A percentile compares a stretch with the other conserved stretches of the same genome.
Conservation (phyloP, 2,113 vertebrate genomes). For the Clinocottus analis region DNA sequence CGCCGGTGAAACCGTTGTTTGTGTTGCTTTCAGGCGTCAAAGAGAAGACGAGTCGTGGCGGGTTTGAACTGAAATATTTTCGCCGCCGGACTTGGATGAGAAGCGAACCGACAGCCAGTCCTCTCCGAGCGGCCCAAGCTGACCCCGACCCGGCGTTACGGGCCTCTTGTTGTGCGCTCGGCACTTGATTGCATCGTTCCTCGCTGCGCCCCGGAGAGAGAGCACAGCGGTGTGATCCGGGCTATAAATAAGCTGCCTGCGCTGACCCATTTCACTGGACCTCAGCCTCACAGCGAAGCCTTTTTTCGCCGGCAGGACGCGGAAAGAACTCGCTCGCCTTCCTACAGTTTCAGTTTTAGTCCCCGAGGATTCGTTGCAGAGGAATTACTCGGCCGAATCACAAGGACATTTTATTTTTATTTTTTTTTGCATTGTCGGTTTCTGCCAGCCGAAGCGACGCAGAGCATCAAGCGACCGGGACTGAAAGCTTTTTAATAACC, state of each 20-base stretch:
- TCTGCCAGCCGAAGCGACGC: no score
- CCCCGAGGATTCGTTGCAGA: not conserved
- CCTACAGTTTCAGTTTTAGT: not conserved
- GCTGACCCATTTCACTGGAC: conserved; percentile 51
- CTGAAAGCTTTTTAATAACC: no score
- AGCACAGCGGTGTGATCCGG: conserved; percentile 30
- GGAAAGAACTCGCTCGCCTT: not conserved
- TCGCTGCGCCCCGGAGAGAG: conserved; percentile 29
- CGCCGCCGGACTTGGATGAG: not conserved
- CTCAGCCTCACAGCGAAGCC: conserved; percentile 29
- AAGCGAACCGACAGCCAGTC: conserved; percentile 35
- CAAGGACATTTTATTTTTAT: no score
- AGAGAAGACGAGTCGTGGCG: no score
- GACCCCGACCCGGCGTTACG: conserved; percentile 45
- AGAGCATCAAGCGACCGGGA: no score
- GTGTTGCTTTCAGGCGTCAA: not conserved
- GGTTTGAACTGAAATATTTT: not conserved
- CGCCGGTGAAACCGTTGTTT: not conserved
- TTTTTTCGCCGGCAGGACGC: conserved; percentile 9
- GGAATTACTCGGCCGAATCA: not conserved
- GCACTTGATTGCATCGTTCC: conserved; percentile 49
- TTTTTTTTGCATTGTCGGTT: no score
- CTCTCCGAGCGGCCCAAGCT: not conserved
- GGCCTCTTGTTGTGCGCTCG: conserved; percentile 41
- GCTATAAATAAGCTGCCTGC: conserved; percentile 57